Base-by-base conservation (phyloP, 1,140 invertebrate species). In the Gonioctena quinquepunctata region DNA sequence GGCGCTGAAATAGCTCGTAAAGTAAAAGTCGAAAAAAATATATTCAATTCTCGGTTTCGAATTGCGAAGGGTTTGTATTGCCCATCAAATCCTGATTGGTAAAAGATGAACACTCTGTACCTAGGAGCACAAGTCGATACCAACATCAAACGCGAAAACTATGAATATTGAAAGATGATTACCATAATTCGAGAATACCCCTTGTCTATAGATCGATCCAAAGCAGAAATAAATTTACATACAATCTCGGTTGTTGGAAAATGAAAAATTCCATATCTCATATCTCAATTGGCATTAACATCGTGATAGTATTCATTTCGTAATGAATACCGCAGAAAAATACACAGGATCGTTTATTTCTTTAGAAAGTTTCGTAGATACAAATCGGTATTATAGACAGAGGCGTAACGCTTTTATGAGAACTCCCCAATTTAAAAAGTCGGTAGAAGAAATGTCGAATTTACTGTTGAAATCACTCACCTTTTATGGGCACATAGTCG, bases 301-400 rank as follows among this genome's bases (percentile, higher is more conserved):
- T 61, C 22, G 13, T 42, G 68, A 65, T 70, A 64, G 63, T 65
- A 70, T 65, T 70, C 61, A 65, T 70, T 64, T 70, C 18, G 61
- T 59, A 64, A 70, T 59, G 56, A 70, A 56, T 70, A 64, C 61
- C 52, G 61, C 48, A 59, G 59, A 68, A 70, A 64, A 70, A 60
- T 60, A 70, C 60, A 66, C 52, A 68, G 68, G 67, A 73, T 70
- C 63, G 71, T 73, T 73, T 66, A 73, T 66, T 73, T 56, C 59
- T 70, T 54, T 42, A 73, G 71, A 60, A 70, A 69, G 59, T 69
- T 72, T 60, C 25, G 52, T 42, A 73, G 71, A 73, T 73, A 70
- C 56, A 28, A 57, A 73, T 73, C 68, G 66, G 56, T 26, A 25
- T 7, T 3, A 8, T 8, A n/a, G n/a, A 13, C 33, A 42, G 33